Conservation (phyloP, 1,140 invertebrate species). For the Zaprionus africanus region DNA sequence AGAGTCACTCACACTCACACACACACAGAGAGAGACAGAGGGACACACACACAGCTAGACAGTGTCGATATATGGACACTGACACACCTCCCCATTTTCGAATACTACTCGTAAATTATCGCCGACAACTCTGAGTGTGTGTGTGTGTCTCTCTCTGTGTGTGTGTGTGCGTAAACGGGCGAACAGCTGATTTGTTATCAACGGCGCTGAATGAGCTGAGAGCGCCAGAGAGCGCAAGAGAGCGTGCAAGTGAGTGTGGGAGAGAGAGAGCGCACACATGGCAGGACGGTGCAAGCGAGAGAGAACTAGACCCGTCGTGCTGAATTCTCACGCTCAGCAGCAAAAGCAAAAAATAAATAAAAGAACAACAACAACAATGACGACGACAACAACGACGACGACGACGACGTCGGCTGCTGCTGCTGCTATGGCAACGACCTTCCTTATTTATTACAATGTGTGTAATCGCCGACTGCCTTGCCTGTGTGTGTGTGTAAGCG, state of each 20-base stretch:
- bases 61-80: constrained; percentile 33
- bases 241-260: background rate
- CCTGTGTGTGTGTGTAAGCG: constrained; percentile 17
- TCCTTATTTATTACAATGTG: constrained; percentile 83
- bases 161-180: constrained; percentile 29
- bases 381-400: constrained; percentile 51
- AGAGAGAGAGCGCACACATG: background rate
- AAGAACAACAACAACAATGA: constrained; percentile 24
- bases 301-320: constrained; percentile 16
- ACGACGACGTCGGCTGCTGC: constrained; percentile 28
- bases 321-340: constrained; percentile 53
- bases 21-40: background rate
- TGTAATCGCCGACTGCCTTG: constrained; percentile 62
- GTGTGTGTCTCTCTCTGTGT: background rate
- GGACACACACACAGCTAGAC: constrained; percentile 4
- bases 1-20: constrained; percentile 17
- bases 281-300: constrained; percentile 9
- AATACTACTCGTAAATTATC: constrained; percentile 47
- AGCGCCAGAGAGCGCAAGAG: constrained; percentile 33
- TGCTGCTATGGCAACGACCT: constrained; percentile 84
- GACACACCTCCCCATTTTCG: constrained; percentile 67
- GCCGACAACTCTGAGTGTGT: constrained; percentile 23
- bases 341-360: constrained; percentile 39
- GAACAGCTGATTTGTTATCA: constrained; percentile 80
- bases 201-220: constrained; percentile 61